Evolutionary conservation across 2,888 invertebrate species (phyloP).

Genomic region (Aleiodes leptofemur): DNA sequence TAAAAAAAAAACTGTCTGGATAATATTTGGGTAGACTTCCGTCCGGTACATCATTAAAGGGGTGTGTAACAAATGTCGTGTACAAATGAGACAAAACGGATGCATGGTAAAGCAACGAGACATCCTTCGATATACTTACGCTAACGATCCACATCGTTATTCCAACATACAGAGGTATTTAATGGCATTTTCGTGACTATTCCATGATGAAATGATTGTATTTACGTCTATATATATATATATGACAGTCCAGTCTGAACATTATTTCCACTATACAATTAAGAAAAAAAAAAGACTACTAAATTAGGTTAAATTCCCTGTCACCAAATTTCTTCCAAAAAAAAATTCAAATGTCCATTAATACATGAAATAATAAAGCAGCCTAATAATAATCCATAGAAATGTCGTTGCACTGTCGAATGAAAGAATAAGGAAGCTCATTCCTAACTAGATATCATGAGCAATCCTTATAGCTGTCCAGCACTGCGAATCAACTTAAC

Average conservation of each 20-base stretch:
- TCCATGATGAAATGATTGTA: conserved; percentile 3
- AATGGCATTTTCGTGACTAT: conserved; percentile 30
- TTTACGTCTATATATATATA: no score
- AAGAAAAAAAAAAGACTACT: conserved; percentile 12
- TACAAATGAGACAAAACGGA: conserved; percentile 40
- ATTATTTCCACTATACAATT: neutral
- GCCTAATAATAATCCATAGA: neutral
- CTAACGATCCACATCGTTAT: conserved; percentile 26
- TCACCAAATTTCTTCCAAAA: neutral
- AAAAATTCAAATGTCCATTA: no score
- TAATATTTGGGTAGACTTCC: conserved; percentile 46
- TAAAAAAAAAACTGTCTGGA: conserved; percentile 12
- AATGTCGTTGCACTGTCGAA: conserved; percentile 20
- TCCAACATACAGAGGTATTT: conserved; percentile 1
- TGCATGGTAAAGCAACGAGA: conserved; percentile 19
- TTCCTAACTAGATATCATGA: neutral
- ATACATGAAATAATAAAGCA: neutral
- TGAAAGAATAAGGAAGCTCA: neutral
- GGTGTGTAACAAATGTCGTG: conserved; percentile 41
- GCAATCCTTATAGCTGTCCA: conserved; percentile 40
- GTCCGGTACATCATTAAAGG: conserved; percentile 42
- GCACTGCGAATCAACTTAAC: conserved; percentile 56
- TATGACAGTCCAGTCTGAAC: no score
- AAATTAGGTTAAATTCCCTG: conserved; percentile 13
- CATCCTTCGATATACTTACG: conserved; percentile 29